Evolutionary conservation across 1,140 invertebrate species (phyloP), one percentile per base, ranked within the genome.

Genomic region (Drosophila pandora): DNA sequence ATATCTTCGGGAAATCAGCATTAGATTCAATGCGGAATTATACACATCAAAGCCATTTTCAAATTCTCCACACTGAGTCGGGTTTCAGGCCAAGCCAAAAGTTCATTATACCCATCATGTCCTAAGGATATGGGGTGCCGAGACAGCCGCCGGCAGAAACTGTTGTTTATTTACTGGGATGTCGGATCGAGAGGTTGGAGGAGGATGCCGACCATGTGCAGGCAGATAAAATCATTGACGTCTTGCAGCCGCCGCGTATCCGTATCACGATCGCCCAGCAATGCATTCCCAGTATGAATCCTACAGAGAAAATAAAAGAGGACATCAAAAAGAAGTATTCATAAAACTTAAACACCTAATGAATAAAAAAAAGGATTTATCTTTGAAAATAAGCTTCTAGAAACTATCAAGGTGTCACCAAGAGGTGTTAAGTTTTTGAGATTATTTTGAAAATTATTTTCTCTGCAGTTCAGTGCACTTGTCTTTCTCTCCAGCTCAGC

Each of bases 221-320:
- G 37, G 48, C 69, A 83, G 79, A 82, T 82, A 82, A 82, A 75
- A 82, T 83, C 79, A 82, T 82, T 69, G 67, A 83, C 62, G 70
- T 75, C 47, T 67, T 45, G 49, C 70, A 72, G 50, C 57, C 49
- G 67, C 69, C 45, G 52, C 80, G 74, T 78, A 83, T 73, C 79
- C 61, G 54, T 71, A 65, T 76, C 79, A 83, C 75, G 79, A 81
- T 70, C 67, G 64, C 63, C 50, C 50, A 49, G 63, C 67, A 69
- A 68, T 25, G 63, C 43, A 37, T 52, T 67, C 34, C 21, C 47
- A 67, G 17, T 21, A 23, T 7, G 63, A 61, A 65, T n/a, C 5
- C 2, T 32, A 8, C 59, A 67, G 25, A 32, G 25, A 3, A 8
- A 25, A n/a, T 45, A 45, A 45, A 45, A 17, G 5, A 23, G 43